These are phyloP conservation scores for Ophion obscuratus DNA, from an alignment of 2,888 invertebrate genomes.

Conservation along the genomic window DNA sequence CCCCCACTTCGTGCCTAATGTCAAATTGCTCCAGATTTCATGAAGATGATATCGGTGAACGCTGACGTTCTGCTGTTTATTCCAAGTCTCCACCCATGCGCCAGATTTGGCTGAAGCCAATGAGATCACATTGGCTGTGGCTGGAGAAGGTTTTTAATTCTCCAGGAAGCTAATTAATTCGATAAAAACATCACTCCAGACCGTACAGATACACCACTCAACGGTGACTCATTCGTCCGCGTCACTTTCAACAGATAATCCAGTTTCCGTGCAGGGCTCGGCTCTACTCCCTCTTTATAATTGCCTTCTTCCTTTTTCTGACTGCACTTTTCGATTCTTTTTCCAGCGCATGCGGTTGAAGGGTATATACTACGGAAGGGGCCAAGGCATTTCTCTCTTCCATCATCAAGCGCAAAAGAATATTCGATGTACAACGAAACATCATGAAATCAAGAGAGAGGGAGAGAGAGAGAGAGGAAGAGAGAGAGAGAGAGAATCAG, in stretches of 20 bases:
- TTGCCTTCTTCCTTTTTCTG: slow-evolving; percentile 1
- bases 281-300: background rate
- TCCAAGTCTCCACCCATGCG: background rate
- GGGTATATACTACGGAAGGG: slow-evolving; percentile 10
- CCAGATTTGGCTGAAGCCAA: background rate
- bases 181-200: background rate
- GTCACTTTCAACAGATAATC: background rate
- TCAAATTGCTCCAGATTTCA: slow-evolving; percentile 43
- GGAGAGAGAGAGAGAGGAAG: slow-evolving; percentile 16
- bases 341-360: background rate
- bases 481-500: slow-evolving; percentile 16
- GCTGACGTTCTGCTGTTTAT: slow-evolving; percentile 16
- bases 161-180: too few relatives aligned
- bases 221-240: background rate
- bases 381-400: slow-evolving; percentile 50
- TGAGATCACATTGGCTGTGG: background rate
- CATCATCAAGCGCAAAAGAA: slow-evolving; percentile 70
- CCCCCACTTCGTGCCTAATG: slow-evolving; percentile 1
- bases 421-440: slow-evolving; percentile 31
- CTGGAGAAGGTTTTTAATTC: background rate
- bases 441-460: background rate
- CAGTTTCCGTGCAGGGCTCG: too few relatives aligned
- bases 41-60: slow-evolving; percentile 30
- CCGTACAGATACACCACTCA: background rate
- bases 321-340: background rate